These are phyloP conservation scores for Lophura nycthemera DNA, from an alignment of 2,113 vertebrate species.

Conservation along the genomic window DNA sequence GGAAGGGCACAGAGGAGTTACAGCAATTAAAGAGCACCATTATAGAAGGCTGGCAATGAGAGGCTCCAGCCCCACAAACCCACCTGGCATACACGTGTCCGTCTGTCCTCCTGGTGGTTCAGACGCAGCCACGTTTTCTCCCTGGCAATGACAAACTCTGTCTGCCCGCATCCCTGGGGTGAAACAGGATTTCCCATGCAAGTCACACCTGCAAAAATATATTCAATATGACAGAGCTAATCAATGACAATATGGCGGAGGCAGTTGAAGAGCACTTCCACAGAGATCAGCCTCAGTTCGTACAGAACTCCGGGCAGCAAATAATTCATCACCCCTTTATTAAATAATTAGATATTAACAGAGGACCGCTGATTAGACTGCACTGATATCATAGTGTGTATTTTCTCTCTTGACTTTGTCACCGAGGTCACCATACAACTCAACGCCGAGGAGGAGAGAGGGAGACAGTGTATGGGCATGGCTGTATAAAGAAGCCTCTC, in stretches of 20 bases:
- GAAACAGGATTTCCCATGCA: conserved; percentile 22
- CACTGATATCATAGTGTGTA: neutral
- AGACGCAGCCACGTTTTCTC: neutral
- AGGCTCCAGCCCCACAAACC: neutral
- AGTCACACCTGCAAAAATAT: conserved; percentile 34
- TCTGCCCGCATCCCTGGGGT: neutral
- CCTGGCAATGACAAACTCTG: conserved; percentile 25
- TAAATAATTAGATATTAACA: conserved; percentile 66
- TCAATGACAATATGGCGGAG: conserved; percentile 9
- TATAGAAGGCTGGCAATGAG: neutral
- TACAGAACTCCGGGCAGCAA: conserved; percentile 22
- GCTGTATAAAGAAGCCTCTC: conserved; percentile 77
- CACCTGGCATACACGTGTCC: neutral
- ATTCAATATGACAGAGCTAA: conserved; percentile 47
- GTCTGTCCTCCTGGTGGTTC: neutral
- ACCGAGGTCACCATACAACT: conserved; percentile 66
- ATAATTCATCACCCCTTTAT: conserved; percentile 59
- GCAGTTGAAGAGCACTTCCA: neutral
- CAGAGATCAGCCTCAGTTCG: neutral
- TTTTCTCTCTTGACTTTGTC: conserved; percentile 63
- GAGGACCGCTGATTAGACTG: conserved; percentile 48
- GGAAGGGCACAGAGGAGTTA: neutral
- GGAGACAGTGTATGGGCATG: conserved; percentile 39
- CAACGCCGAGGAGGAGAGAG: conserved; percentile 34
- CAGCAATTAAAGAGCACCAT: rapidly evolving